These are phyloP conservation scores for Nomada flava DNA, from an alignment of 2,888 invertebrate genomes.

Conservation along the genomic window DNA sequence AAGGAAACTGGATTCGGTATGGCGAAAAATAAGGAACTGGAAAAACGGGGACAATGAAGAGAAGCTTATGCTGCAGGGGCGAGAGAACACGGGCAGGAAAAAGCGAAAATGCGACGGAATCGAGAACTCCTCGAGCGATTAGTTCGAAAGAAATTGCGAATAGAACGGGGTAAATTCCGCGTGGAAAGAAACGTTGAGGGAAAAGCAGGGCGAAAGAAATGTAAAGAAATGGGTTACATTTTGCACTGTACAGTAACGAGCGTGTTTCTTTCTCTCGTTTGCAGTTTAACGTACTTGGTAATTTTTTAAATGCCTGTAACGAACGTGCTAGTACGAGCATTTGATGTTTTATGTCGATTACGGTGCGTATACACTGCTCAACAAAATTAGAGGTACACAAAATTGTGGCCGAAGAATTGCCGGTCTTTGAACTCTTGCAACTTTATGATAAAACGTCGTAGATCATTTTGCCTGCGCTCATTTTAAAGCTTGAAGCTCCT, in stretches of 20 bases:
- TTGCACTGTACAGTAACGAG: background rate
- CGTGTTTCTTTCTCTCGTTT: background rate
- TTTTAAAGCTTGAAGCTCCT: no score
- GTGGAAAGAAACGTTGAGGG: background rate
- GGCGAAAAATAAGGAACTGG: slow-evolving; percentile 7
- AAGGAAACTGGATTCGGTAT: background rate
- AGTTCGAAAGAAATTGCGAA: slow-evolving; percentile 34
- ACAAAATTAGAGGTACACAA: no score
- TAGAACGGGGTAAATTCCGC: slow-evolving; percentile 27
- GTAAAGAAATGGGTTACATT: background rate
- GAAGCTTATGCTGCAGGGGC: background rate
- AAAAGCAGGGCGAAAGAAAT: slow-evolving; percentile 6
- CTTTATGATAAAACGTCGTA: no score
- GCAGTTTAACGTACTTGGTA: background rate
- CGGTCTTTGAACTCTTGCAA: no score
- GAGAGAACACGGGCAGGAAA: background rate
- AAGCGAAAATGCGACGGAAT: background rate
- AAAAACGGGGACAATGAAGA: background rate
- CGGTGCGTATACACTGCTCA: no score
- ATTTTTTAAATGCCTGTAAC: background rate
- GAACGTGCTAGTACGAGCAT: background rate
- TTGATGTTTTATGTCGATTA: background rate
- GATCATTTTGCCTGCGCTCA: no score
- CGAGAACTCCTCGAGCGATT: slow-evolving; percentile 22
- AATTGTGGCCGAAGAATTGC: no score